Percentiles rank a stretch among this genome's conserved stretches.
phyloP scores from a whole-genome alignment of 1,140 invertebrate species.

The Limonius californicus region DNA sequence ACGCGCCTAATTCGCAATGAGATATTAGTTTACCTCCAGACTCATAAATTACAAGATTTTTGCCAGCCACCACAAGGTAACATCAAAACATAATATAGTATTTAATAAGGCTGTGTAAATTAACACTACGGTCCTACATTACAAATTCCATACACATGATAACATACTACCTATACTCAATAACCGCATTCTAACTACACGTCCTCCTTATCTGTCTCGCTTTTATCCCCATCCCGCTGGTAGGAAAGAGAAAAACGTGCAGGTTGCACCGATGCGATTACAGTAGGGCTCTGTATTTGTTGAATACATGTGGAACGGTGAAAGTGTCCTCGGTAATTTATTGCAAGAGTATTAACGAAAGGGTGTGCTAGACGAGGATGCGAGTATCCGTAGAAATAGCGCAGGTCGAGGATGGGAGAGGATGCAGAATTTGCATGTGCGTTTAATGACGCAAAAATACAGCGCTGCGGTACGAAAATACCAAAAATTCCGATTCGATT shows the following conservation, averaged over 20 bases:
- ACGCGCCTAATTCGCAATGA: slow-evolving; percentile 17
- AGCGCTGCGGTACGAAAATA: too few species aligned
- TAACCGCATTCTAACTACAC: not conserved
- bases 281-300: slow-evolving; percentile 16
- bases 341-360: slow-evolving; percentile 36
- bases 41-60: slow-evolving; percentile 42
- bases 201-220: slow-evolving; percentile 1
- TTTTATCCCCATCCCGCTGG: not conserved
- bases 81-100: slow-evolving; percentile 46
- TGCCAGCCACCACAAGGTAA: slow-evolving; percentile 39
- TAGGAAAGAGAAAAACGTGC: not conserved
- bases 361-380: slow-evolving; percentile 8
- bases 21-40: slow-evolving; percentile 31
- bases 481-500: not conserved
- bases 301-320: slow-evolving; percentile 27
- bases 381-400: not conserved
- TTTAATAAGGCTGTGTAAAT: slow-evolving; percentile 45
- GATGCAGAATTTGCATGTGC: too few species aligned
- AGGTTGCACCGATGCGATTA: not conserved
- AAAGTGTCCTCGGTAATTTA: slow-evolving; percentile 41
- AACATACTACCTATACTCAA: slow-evolving; percentile 14
- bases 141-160: slow-evolving; percentile 43
- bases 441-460: too few species aligned
- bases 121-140: slow-evolving; percentile 42
- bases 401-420: too few species aligned